Conservation (phyloP, 1,140 invertebrate species). For the Drosophila funebris region DNA sequence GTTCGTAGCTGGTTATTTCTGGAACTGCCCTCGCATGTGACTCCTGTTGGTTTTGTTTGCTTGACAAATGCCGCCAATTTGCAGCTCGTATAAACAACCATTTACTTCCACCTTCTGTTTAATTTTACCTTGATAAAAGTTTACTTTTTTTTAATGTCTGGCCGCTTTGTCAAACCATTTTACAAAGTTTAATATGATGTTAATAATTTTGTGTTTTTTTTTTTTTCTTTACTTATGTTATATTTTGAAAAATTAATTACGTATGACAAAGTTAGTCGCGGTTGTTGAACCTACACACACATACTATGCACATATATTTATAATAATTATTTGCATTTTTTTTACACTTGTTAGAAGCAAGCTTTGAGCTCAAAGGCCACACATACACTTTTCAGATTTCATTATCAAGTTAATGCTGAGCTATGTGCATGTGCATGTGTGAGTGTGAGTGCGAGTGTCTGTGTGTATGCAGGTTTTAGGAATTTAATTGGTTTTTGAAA, state of each 20-base stretch:
- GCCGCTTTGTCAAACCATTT: constrained; percentile 53
- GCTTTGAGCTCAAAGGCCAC: constrained; percentile 68
- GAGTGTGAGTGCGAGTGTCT: constrained; percentile 14
- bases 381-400: constrained; percentile 39
- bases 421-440: constrained; percentile 3
- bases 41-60: constrained; percentile 29
- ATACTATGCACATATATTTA: constrained; percentile 23
- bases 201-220: constrained; percentile 66
- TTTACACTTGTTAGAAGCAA: constrained; percentile 26
- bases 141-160: constrained; percentile 29
- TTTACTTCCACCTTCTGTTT: constrained; percentile 36
- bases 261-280: constrained; percentile 45
- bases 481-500: constrained; percentile 81
- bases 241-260: constrained; percentile 34
- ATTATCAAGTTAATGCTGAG: constrained; percentile 63
- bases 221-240: constrained; percentile 29
- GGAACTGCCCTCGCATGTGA: constrained; percentile 22
- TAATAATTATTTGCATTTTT: constrained; percentile 37
- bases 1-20: neutral
- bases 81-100: constrained; percentile 52
- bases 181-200: constrained; percentile 78
- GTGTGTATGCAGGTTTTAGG: constrained; percentile 30
- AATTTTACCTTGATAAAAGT: constrained; percentile 3
- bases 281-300: constrained; percentile 19
- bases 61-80: constrained; percentile 61